These are phyloP conservation scores for Achlya flavicornis DNA, from an alignment of 2,888 invertebrate species.

Conservation along the genomic window DNA sequence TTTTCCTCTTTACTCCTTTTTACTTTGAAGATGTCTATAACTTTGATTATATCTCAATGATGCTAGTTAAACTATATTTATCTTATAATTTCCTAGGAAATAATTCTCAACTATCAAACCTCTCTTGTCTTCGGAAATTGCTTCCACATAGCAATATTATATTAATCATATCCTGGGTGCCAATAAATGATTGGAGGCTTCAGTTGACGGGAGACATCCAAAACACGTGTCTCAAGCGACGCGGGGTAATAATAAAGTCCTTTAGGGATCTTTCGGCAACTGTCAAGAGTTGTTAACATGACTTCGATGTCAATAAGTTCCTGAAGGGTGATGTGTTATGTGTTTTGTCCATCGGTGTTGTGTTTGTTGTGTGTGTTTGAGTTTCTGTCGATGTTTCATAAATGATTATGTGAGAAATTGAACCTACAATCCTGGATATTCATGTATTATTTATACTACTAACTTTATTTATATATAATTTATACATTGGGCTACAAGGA, in stretches of 20 bases:
- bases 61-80: neutral
- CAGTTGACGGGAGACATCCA: slow-evolving; percentile 4
- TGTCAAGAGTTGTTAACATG: slow-evolving; percentile 10
- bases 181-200: neutral
- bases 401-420: neutral
- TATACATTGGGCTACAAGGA: too few species aligned
- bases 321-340: neutral
- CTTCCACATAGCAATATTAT: slow-evolving; percentile 3
- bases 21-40: neutral
- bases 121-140: neutral
- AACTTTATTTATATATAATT: too few species aligned
- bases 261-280: neutral
- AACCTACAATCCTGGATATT: too few species aligned
- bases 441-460: too few species aligned
- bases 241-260: slow-evolving; percentile 6
- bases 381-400: neutral
- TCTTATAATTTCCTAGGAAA: neutral
- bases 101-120: neutral
- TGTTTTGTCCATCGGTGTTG: neutral
- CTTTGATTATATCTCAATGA: too few species aligned
- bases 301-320: slow-evolving; percentile 7
- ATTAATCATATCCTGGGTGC: neutral
- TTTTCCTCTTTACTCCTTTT: too few species aligned
- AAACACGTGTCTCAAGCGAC: slow-evolving; percentile 3
- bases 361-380: neutral